A percentile compares a stretch with the other conserved stretches of the same genome.
Conservation (phyloP, 2,888 invertebrate genomes). For the Chironomus riparius region DNA sequence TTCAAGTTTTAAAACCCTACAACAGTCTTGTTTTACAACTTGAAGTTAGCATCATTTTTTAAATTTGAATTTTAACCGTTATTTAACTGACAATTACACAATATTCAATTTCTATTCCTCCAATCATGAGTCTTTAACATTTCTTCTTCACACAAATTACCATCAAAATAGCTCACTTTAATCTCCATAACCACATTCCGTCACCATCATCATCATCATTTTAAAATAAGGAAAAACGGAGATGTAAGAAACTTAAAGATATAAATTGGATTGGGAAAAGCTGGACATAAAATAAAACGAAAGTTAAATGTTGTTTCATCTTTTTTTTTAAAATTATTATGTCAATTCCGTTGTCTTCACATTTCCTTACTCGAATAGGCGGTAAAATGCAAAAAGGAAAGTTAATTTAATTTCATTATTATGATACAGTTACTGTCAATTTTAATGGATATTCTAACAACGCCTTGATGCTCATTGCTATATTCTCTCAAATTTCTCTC, state of each 20-base stretch:
- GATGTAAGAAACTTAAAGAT: background rate
- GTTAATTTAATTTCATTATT: slow-evolving; percentile 23
- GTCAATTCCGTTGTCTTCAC: background rate
- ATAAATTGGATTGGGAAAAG: background rate
- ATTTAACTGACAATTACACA: no score
- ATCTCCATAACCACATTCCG: background rate
- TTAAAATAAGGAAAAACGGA: background rate
- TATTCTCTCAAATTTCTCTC: background rate
- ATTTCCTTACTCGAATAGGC: background rate
- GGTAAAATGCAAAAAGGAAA: background rate
- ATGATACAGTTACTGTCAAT: slow-evolving; percentile 10
- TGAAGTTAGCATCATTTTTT: no score
- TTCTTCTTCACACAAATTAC: no score
- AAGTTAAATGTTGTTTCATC: background rate
- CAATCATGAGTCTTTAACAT: no score
- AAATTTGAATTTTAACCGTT: no score
- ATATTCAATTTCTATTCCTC: no score
- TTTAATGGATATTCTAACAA: background rate
- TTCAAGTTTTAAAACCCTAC: no score
- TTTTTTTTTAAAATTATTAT: background rate
- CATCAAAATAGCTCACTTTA: background rate
- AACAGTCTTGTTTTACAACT: no score
- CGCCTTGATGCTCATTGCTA: background rate
- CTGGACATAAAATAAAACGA: background rate
- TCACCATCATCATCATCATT: background rate